Evolutionary conservation across 2,113 vertebrate genomes (phyloP).

Genomic region (Hippopotamus amphibius): DNA sequence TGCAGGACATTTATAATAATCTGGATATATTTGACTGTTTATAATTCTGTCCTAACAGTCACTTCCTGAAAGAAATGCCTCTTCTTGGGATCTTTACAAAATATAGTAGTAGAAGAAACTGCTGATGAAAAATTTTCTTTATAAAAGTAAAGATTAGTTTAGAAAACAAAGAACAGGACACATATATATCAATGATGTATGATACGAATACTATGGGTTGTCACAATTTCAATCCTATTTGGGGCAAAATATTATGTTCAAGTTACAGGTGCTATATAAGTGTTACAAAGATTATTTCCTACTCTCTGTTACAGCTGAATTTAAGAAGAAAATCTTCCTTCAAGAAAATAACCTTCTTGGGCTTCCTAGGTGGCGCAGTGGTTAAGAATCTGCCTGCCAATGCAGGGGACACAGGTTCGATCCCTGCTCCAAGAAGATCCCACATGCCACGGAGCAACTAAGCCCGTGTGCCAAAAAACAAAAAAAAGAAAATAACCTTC

Average conservation of each 20-base stretch:
- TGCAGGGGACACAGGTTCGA: no score
- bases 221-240: constrained; percentile 72
- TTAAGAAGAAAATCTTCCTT: constrained; percentile 33
- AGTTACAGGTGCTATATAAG: constrained; percentile 14
- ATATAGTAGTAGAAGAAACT: constrained; percentile 10
- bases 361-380: no score
- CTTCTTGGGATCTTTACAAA: constrained; percentile 62
- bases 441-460: no score
- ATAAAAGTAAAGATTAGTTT: constrained; percentile 57
- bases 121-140: constrained; percentile 75
- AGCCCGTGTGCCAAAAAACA: no score
- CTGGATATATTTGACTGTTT: constrained; percentile 72
- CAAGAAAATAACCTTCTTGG: constrained; percentile 62
- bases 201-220: constrained; percentile 45
- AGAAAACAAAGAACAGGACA: constrained; percentile 49
- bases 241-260: constrained; percentile 27
- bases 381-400: no score
- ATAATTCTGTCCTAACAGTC: constrained; percentile 62
- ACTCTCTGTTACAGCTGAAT: constrained; percentile 70
- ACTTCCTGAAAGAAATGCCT: constrained; percentile 66
- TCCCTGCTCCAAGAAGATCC: no score
- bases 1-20: constrained; percentile 78
- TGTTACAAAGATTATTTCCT: constrained; percentile 71
- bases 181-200: constrained; percentile 57
- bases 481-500: constrained; percentile 59